These are phyloP conservation scores for Phalacrocorax carbo DNA, from an alignment of 2,113 vertebrate genomes.

Conservation along the genomic window DNA sequence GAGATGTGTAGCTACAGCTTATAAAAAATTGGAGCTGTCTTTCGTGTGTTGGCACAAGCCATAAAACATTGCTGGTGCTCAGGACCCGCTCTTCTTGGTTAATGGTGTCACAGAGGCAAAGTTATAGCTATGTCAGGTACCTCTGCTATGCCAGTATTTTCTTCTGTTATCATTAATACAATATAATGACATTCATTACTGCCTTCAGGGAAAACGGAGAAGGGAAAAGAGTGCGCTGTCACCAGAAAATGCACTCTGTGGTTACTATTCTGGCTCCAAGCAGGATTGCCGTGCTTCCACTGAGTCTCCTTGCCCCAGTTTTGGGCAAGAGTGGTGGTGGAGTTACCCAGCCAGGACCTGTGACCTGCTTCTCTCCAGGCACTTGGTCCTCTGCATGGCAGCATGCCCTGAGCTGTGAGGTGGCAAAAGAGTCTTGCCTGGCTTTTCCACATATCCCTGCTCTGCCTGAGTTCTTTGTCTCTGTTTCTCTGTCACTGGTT, in stretches of 20 bases:
- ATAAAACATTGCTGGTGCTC: not conserved
- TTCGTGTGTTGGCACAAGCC: not conserved
- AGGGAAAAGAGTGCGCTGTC: not conserved
- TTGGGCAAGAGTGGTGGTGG: not conserved
- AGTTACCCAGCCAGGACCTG: accelerated
- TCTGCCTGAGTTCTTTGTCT: not conserved
- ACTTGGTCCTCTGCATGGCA: not conserved
- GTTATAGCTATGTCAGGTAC: not conserved
- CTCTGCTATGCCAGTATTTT: not conserved
- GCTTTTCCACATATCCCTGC: not conserved
- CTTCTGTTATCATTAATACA: not conserved
- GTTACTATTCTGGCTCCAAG: not conserved
- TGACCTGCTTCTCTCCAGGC: not conserved
- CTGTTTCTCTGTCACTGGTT: accelerated
- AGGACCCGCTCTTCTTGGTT: not conserved
- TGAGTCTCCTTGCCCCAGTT: not conserved
- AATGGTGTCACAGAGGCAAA: not conserved
- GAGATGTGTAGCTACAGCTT: not conserved
- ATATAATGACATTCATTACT: not conserved
- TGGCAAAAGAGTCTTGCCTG: not conserved
- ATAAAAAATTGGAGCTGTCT: not conserved
- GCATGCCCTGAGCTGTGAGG: not conserved
- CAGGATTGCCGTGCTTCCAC: not conserved
- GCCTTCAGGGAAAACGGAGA: not conserved
- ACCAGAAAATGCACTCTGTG: not conserved